These are phyloP conservation scores for Pelobates cultripes DNA, from an alignment of 2,797 vertebrate species.

Conservation along the genomic window DNA sequence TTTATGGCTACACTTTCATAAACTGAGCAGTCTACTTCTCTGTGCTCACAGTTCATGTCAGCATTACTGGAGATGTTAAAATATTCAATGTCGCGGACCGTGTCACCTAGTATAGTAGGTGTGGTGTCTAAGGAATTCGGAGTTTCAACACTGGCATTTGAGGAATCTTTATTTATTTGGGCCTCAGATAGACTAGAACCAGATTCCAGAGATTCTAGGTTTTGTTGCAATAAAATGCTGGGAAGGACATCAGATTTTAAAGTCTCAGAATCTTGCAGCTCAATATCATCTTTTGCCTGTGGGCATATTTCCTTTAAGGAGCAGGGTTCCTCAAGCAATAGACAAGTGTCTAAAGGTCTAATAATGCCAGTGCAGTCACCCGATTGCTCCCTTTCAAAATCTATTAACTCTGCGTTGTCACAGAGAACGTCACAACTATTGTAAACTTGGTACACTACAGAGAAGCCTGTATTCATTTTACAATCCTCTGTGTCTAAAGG, in stretches of 20 bases:
- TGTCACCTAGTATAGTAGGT: background rate
- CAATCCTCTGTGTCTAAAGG: background rate
- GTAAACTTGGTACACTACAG: background rate
- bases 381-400: background rate
- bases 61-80: conserved; percentile 13
- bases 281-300: background rate
- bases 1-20: background rate
- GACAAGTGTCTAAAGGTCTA: background rate
- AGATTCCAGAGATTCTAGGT: background rate
- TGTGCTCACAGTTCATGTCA: background rate
- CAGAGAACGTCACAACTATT: background rate
- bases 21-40: background rate
- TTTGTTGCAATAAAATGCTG: background rate
- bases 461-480: background rate
- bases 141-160: background rate
- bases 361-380: background rate
- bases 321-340: background rate
- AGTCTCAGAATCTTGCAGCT: background rate
- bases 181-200: background rate
- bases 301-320: background rate
- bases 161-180: background rate
- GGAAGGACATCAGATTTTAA: background rate
- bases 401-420: background rate
- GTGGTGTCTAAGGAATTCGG: background rate
- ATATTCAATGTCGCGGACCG: conserved; percentile 7